Conservation (phyloP, 1,140 invertebrate species). For the Papilio polyxenes region DNA sequence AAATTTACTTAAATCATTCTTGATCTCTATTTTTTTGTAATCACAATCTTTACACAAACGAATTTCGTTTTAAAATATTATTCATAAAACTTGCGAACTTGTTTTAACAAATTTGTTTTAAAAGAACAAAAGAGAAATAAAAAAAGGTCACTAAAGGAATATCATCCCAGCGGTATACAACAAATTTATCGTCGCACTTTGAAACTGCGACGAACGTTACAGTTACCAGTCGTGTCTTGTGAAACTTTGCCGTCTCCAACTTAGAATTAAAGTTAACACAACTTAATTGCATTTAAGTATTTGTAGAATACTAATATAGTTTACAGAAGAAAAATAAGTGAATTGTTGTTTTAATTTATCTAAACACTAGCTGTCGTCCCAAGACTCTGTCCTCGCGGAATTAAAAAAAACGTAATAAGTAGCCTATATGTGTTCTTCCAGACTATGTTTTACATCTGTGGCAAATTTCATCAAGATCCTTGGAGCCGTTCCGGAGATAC, state of each 20-base stretch:
- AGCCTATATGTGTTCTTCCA: too few relatives aligned
- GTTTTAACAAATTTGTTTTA: neutral
- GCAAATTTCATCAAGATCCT: too few relatives aligned
- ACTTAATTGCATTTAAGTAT: constrained; percentile 21
- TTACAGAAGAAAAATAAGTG: neutral
- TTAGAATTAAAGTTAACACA: constrained; percentile 1
- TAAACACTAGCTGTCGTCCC: too few relatives aligned
- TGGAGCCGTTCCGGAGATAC: too few relatives aligned
- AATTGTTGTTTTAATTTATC: neutral
- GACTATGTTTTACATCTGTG: too few relatives aligned
- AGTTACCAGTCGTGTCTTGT: neutral
- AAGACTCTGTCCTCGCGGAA: neutral
- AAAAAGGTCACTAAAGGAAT: neutral
- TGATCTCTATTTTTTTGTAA: too few relatives aligned
- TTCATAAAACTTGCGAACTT: neutral
- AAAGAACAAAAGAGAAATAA: neutral
- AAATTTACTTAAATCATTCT: too few relatives aligned
- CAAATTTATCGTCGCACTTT: neutral
- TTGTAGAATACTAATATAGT: neutral
- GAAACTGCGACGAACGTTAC: neutral
- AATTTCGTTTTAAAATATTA: neutral
- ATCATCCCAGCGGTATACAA: neutral
- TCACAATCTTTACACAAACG: neutral
- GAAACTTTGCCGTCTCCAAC: neutral
- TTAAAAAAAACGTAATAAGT: too few relatives aligned